Evolutionary conservation across 2,113 vertebrate genomes (phyloP).

Genomic region (Microtus montanus): DNA sequence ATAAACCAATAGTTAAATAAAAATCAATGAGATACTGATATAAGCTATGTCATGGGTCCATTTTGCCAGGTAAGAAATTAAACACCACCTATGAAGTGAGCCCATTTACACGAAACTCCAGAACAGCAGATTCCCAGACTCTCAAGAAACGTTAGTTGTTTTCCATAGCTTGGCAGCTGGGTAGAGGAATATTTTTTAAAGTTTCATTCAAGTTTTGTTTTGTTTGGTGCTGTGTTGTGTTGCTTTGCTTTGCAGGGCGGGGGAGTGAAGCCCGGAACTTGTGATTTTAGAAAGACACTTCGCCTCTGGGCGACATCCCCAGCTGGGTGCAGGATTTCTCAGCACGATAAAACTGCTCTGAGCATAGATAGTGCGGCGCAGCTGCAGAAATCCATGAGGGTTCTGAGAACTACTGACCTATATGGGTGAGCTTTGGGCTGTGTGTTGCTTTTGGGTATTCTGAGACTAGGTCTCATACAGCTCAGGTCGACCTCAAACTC

Average conservation of each 20-base stretch:
- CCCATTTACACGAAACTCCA: neutral
- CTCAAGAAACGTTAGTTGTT: neutral
- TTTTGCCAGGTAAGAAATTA: neutral
- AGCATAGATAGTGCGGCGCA: neutral
- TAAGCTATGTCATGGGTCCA: neutral
- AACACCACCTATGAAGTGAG: neutral
- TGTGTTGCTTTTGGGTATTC: neutral
- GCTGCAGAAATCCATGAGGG: neutral
- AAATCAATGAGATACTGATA: neutral
- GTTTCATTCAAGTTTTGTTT: neutral
- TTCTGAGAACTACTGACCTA: neutral
- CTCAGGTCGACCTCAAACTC: neutral
- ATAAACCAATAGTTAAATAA: neutral
- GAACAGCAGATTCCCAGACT: neutral
- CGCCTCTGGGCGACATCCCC: neutral
- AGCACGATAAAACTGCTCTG: slow-evolving; percentile 35
- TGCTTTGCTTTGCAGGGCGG: neutral
- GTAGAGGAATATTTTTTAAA: neutral
- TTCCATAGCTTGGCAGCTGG: neutral
- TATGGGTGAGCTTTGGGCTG: neutral
- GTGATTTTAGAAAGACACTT: neutral
- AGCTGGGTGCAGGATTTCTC: neutral
- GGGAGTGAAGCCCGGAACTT: neutral
- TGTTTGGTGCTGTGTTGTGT: neutral
- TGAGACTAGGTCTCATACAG: neutral